Conservation (phyloP, 92 coral and sea anemone genomes). For the Plumapathes pennacea region DNA sequence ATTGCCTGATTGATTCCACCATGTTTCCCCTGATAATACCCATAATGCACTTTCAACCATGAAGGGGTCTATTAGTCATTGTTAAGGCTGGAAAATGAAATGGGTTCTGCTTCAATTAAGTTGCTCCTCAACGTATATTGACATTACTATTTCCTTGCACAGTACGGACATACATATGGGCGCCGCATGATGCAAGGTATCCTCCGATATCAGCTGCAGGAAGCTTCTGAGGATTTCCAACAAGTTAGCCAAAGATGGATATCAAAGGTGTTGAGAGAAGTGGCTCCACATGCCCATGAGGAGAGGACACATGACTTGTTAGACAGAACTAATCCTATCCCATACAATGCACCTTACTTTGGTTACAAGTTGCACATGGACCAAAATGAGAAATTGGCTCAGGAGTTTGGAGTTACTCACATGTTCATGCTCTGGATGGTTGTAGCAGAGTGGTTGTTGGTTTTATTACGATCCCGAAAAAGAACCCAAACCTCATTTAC, state of each 20-base stretch:
- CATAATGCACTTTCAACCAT: too few relatives aligned
- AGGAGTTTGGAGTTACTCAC: slow-evolving; percentile 48
- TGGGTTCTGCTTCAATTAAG: too few relatives aligned
- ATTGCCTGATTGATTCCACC: too few relatives aligned
- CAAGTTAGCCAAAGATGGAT: slow-evolving; percentile 23
- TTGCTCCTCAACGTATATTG: too few relatives aligned
- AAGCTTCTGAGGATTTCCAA: not conserved
- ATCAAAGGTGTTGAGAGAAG: slow-evolving; percentile 4
- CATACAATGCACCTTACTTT: slow-evolving; percentile 54
- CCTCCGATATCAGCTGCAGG: slow-evolving; percentile 9
- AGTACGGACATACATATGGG: slow-evolving; percentile 39
- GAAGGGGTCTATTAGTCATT: too few relatives aligned
- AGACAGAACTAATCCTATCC: slow-evolving; percentile 39
- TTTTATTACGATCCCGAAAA: slow-evolving; percentile 34
- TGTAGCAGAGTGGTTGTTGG: slow-evolving; percentile 40
- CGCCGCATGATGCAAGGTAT: slow-evolving; percentile 33
- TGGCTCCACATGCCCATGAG: slow-evolving; percentile 15
- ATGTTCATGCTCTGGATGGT: slow-evolving; percentile 39
- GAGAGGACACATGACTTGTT: slow-evolving; percentile 25
- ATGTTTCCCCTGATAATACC: too few relatives aligned
- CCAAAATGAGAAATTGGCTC: slow-evolving; percentile 50
- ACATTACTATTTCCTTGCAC: slow-evolving; percentile 4
- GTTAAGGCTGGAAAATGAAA: too few relatives aligned
- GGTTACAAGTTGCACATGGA: slow-evolving; percentile 51
- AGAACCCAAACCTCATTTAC: slow-evolving; percentile 29